A percentile compares a stretch with the other conserved stretches of the same genome.
These are phyloP conservation scores for Helobdella robusta DNA, from an alignment of 2,888 invertebrate genomes.

Conservation along the genomic window DNA sequence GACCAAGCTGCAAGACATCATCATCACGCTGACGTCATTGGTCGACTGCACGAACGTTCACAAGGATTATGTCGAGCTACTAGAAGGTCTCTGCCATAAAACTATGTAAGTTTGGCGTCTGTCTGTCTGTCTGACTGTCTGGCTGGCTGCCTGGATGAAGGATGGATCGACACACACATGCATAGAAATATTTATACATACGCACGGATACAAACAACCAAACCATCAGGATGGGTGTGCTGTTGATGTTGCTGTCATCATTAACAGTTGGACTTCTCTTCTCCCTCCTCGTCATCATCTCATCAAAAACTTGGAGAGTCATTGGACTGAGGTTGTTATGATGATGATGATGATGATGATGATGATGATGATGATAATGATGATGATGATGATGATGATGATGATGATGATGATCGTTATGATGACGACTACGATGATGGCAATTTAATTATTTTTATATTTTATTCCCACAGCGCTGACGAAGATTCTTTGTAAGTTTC, in stretches of 20 bases:
- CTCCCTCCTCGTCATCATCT: conserved; percentile 82
- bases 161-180: too few species aligned
- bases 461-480: conserved; percentile 9
- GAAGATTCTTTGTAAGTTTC: conserved; percentile 22
- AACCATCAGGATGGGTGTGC: conserved; percentile 42
- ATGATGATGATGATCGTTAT: background rate
- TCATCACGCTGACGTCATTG: conserved; percentile 28
- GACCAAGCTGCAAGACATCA: conserved; percentile 15
- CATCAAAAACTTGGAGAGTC: conserved; percentile 93
- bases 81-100: conserved; percentile 51
- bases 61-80: conserved; percentile 43
- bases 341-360: background rate
- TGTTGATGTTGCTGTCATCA: conserved; percentile 75
- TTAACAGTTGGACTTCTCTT: conserved; percentile 77
- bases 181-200: too few species aligned
- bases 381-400: conserved; percentile 16
- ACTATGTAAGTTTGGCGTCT: conserved; percentile 32
- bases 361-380: background rate
- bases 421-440: background rate
- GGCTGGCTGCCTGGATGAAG: too few species aligned
- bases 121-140: too few species aligned
- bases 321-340: conserved; percentile 69
- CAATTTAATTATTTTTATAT: background rate
- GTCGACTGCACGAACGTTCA: conserved; percentile 33
- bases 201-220: background rate